Evolutionary conservation across 2,888 invertebrate species (phyloP), one percentile per base, ranked within the genome.

Genomic region (Fragum fragum): DNA sequence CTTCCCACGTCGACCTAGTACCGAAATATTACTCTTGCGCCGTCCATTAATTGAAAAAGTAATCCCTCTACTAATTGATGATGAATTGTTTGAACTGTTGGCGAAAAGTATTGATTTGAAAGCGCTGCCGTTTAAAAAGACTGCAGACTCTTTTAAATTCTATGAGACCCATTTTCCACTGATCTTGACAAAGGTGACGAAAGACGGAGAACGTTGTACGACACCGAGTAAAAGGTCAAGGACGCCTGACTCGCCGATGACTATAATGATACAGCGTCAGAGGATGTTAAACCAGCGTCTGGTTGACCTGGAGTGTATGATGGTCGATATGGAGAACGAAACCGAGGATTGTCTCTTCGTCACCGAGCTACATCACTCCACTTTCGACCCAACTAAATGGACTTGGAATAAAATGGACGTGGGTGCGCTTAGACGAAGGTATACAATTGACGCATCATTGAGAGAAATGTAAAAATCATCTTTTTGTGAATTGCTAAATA

Each of bases 371-470:
- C 57, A 76, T 32, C 69, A 72, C 21, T 9, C 61, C 6, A 61
- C 71, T 0, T 86, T 86, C 63, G 70, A 86, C 32, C 86, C 86
- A 1, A 83, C 81, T 0, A 69, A 39, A 39, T 86, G 83, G 83
- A 39, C 73, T 7, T 86, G 79, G 74, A 75, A 78, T 52, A 83
- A 73, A 39, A 21, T 83, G 28, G 85, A 85, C 39, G 76, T 71
- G 1, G 53, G n/a, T 6, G 61, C 63, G 7, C 32, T 85, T 39
- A 18, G 59, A 16, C 78, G 85, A 2, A 32, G 85, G 26, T 83
- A 80, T 36, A 83, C 83, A 0, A 83, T 83, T 26, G 83, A 80
- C 21, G 81, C 79, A n/a, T 66, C 72, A 0, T 73, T 78, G 14
- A 61, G 69, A 29, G 79, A 83, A 21, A 71, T 79, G 69, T 71